phyloP scores from a whole-genome alignment of 2,113 vertebrate species.

The Pseudorasbora parva region DNA sequence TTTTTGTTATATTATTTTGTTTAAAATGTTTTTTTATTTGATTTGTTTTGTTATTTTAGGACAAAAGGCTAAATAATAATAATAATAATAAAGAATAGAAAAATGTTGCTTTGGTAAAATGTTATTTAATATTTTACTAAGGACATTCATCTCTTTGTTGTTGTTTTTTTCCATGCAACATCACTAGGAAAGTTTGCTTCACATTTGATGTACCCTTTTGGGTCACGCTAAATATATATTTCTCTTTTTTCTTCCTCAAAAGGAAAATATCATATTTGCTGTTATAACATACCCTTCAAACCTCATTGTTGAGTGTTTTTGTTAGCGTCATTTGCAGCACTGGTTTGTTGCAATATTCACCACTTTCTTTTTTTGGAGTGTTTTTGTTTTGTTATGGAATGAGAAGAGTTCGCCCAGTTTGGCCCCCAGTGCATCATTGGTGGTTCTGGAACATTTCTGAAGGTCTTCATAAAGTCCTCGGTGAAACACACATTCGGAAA shows the following conservation, averaged over 20 bases:
- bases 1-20: too few species aligned
- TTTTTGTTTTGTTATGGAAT: not conserved
- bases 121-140: too few species aligned
- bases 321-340: not conserved
- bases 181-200: not conserved
- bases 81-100: too few species aligned
- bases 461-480: not conserved
- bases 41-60: too few species aligned
- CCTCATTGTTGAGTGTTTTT: not conserved
- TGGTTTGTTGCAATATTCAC: not conserved
- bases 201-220: constrained; percentile 9
- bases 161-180: not conserved
- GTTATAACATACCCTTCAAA: constrained; percentile 22
- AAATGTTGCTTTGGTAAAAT: too few species aligned
- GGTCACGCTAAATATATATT: not conserved
- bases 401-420: not conserved
- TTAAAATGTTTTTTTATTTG: too few species aligned
- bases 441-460: not conserved
- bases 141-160: too few species aligned
- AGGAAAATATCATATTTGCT: constrained; percentile 13
- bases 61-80: too few species aligned
- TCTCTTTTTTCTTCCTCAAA: not conserved
- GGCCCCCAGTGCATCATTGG: not conserved
- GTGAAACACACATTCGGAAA: not conserved
- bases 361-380: not conserved